Conservation (phyloP, 2,113 vertebrate genomes). For the Kryptolebias marmoratus region DNA sequence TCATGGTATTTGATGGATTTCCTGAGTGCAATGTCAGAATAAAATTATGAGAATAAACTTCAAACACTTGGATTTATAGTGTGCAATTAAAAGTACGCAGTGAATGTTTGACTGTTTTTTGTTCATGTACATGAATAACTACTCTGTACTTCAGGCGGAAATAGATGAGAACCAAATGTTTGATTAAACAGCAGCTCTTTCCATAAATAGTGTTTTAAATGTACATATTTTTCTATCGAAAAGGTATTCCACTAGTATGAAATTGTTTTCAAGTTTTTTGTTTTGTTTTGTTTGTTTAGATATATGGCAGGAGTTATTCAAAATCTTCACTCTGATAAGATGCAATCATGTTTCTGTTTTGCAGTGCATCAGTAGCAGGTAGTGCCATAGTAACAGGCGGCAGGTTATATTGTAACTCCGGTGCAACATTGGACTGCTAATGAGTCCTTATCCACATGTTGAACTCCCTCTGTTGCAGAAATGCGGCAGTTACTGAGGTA, state of each 20-base stretch:
- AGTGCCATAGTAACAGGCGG: background rate
- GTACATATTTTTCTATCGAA: background rate
- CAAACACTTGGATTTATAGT: too few species aligned
- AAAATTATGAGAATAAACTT: too few species aligned
- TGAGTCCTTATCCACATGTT: constrained; percentile 34
- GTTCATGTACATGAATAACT: too few species aligned
- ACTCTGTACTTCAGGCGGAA: background rate
- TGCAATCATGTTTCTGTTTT: constrained; percentile 19
- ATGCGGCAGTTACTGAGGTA: constrained; percentile 32
- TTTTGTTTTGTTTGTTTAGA: background rate
- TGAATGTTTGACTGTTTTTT: too few species aligned
- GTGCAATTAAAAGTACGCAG: too few species aligned
- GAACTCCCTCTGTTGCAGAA: constrained; percentile 54
- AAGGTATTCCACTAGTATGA: constrained; percentile 15
- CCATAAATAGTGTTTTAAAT: background rate
- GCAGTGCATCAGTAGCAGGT: constrained; percentile 11
- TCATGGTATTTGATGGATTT: too few species aligned
- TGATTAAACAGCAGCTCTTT: constrained; percentile 3
- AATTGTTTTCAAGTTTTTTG: background rate
- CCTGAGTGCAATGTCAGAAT: too few species aligned
- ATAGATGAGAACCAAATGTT: background rate
- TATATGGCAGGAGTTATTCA: constrained; percentile 6
- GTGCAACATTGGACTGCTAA: background rate
- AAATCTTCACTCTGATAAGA: constrained; percentile 20
- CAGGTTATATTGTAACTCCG: background rate